Conservation (phyloP, 1,140 invertebrate species). For the Drosophila sechellia region DNA sequence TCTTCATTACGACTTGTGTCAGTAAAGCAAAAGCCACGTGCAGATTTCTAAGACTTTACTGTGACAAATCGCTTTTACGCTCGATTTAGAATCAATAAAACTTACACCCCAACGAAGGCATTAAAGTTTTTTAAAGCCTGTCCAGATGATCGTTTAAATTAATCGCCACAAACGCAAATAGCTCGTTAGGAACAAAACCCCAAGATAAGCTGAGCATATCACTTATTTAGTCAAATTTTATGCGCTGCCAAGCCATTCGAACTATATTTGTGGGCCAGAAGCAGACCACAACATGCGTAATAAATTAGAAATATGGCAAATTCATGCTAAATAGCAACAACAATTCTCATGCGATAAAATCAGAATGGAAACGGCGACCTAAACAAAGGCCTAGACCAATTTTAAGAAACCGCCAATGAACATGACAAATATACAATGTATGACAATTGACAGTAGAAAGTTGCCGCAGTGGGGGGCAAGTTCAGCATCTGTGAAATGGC, state of each 20-base stretch:
- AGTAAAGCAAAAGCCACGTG: constrained; percentile 52
- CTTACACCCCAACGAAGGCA: constrained; percentile 37
- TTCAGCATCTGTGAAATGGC: constrained; percentile 59
- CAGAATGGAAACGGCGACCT: constrained; percentile 11
- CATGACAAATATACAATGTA: constrained; percentile 67
- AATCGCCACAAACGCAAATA: constrained; percentile 25
- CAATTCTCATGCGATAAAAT: constrained; percentile 17
- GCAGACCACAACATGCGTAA: constrained; percentile 47
- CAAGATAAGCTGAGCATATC: constrained; percentile 29
- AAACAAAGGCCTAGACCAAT: constrained; percentile 74
- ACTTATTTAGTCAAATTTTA: constrained; percentile 48
- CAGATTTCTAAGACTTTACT: constrained; percentile 11
- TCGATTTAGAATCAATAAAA: constrained; percentile 54
- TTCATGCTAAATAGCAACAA: constrained; percentile 67
- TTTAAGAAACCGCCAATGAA: constrained; percentile 75
- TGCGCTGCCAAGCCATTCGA: constrained; percentile 17
- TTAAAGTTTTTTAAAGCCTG: background rate
- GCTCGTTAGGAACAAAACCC: constrained; percentile 32
- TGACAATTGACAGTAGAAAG: constrained; percentile 81
- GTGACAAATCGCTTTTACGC: constrained; percentile 34
- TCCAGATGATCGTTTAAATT: constrained; percentile 44
- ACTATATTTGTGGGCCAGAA: constrained; percentile 57
- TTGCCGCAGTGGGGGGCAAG: constrained; percentile 57
- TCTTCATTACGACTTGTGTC: constrained; percentile 42
- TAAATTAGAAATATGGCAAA: constrained; percentile 71